Percentiles rank a stretch among this genome's conserved stretches.
Conservation (phyloP, 1,140 invertebrate species). For the Paraescarpia echinospica region DNA sequence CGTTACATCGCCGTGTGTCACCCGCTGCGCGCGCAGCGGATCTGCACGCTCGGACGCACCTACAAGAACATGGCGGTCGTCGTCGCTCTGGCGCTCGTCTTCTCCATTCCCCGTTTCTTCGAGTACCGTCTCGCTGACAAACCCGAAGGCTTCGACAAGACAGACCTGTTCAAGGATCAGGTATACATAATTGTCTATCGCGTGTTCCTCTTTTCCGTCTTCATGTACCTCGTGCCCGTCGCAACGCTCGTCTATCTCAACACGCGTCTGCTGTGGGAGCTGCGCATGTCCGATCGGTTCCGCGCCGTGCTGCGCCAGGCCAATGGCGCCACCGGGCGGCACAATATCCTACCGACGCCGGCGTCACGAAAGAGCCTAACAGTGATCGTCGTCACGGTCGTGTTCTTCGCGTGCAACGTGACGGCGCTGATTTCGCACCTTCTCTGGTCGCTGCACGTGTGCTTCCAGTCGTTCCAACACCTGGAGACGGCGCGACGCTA, state of each 20-base stretch:
- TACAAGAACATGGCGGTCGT: slow-evolving; percentile 16
- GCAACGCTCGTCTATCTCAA: slow-evolving; percentile 24
- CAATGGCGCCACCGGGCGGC: not conserved
- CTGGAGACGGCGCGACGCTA: slow-evolving; percentile 19
- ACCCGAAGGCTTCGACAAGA: slow-evolving; percentile 15
- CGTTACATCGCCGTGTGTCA: slow-evolving; percentile 30
- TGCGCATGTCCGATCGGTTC: slow-evolving; percentile 14
- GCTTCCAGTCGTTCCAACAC: not conserved
- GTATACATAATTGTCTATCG: slow-evolving; percentile 26
- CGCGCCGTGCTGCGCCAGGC: not conserved
- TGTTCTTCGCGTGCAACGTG: slow-evolving; percentile 27
- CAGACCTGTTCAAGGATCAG: slow-evolving; percentile 12
- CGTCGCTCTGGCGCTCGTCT: not conserved
- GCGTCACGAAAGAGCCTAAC: slow-evolving; percentile 16
- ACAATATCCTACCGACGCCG: not conserved
- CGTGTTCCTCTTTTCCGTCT: slow-evolving; percentile 26
- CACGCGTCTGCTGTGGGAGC: slow-evolving; percentile 17
- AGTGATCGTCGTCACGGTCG: slow-evolving; percentile 24
- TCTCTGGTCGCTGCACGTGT: slow-evolving; percentile 21
- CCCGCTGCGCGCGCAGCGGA: slow-evolving; percentile 27
- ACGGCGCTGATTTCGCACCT: slow-evolving; percentile 26
- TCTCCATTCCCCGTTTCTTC: slow-evolving; percentile 30
- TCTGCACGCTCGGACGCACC: slow-evolving; percentile 24
- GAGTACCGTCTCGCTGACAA: slow-evolving; percentile 23
- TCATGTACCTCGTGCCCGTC: slow-evolving; percentile 30